Conservation (phyloP, 2,113 vertebrate species). For the Naja naja region DNA sequence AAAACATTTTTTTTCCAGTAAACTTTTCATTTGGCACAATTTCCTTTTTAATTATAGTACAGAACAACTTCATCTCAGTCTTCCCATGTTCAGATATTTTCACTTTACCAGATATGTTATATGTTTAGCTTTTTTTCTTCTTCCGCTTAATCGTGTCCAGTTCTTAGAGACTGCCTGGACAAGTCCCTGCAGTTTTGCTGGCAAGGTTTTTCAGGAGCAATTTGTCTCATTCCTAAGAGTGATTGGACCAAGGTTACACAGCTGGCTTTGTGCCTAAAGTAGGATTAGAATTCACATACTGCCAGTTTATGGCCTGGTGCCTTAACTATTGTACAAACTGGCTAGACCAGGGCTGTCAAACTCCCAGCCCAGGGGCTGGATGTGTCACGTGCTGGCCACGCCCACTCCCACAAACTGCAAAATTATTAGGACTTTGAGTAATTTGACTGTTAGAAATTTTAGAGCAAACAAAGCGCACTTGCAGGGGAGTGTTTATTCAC, state of each 20-base stretch:
- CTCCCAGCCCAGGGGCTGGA: too few species aligned
- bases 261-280: not conserved
- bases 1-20: not conserved
- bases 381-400: too few species aligned
- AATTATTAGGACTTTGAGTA: not conserved
- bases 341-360: not conserved
- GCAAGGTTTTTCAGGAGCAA: not conserved
- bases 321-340: not conserved
- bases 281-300: not conserved
- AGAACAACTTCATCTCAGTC: conserved; percentile 13
- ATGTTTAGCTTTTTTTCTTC: not conserved
- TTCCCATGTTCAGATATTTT: conserved; percentile 4
- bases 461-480: not conserved
- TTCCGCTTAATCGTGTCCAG: not conserved
- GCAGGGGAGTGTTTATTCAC: not conserved
- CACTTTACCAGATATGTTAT: not conserved
- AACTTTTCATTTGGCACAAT: conserved; percentile 2
- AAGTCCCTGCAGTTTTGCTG: not conserved
- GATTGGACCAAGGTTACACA: not conserved
- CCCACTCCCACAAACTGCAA: not conserved
- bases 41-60: conserved; percentile 26
- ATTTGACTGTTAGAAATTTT: not conserved
- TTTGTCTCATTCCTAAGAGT: not conserved
- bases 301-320: not conserved
- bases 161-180: not conserved